Base-by-base conservation (phyloP, 2,888 invertebrate genomes). In the Sarcophaga variegata region DNA sequence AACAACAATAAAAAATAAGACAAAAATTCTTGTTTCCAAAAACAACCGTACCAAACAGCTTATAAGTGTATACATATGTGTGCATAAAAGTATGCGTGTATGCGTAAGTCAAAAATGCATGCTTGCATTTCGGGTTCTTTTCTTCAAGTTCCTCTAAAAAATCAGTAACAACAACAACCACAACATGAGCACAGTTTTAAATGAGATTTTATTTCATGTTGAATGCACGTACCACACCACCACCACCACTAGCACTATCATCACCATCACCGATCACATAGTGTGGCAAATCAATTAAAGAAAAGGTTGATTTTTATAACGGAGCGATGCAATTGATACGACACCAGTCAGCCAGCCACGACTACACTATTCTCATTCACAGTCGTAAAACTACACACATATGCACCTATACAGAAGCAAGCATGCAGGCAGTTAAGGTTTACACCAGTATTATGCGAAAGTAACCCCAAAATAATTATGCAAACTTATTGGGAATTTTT, bases 281-380 rank as follows among this genome's bases (percentile, higher is more conserved):
- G 87, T 87, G 87, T 87, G 87, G 87, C 87, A 87, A 87, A 87
- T 87, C 87, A 87, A 87, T 87, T 87, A 87, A 87, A 87, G 81
- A 87, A 87, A 87, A 84, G 84, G 87, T 87, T 87, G 87, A 87
- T 87, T 87, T 82, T 87, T 87, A 87, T 87, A 87, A 87, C 87
- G 87, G 87, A 85, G 87, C 87, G 87, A 87, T 87, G 87, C 84
- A 87, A 87, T 87, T 85, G 87, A 87, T 87, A 87, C 87, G 84
- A 87, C 87, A 87, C 87, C 84, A 84, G 79, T 69, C 81, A 84
- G 79, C 74, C 84, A 77, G 70, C 75, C 87, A 77, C 80, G 80
- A 84, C 80, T 78, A 82, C 87, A 67, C 83, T 86, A 81, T 60
- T 83, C 74, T 82, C 85, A 76, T 60, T 72, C 45, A 60, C 47